Conservation (phyloP, 2,797 vertebrate genomes). For the Aulostomus chinensis region DNA sequence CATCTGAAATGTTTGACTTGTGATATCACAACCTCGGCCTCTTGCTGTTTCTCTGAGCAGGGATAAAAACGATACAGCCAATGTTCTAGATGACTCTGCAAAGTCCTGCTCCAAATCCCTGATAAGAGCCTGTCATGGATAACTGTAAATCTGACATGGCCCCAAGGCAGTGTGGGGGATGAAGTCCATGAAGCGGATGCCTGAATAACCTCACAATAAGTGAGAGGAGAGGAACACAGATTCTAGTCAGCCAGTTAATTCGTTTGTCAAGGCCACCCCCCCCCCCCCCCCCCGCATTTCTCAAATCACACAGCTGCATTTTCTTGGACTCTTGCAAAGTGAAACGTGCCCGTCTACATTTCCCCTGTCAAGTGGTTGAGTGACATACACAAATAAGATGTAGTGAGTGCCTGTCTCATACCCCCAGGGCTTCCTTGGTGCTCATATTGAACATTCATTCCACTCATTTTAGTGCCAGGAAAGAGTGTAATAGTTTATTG, state of each 20-base stretch:
- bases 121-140: conserved; percentile 71
- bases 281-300: conserved; percentile 49
- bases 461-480: conserved; percentile 36
- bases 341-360: conserved; percentile 55
- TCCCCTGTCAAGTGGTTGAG: conserved; percentile 57
- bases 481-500: conserved; percentile 57
- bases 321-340: conserved; percentile 55
- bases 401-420: conserved; percentile 53
- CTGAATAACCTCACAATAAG: conserved; percentile 62
- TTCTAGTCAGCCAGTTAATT: conserved; percentile 58
- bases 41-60: conserved; percentile 52
- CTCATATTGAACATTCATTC: conserved; percentile 46
- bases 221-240: conserved; percentile 43
- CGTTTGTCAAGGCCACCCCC: conserved; percentile 60
- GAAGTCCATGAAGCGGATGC: conserved; percentile 57
- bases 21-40: conserved; percentile 56
- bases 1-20: conserved; percentile 37
- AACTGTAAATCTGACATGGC: conserved; percentile 75
- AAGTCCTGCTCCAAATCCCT: conserved; percentile 68
- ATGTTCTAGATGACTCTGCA: conserved; percentile 75
- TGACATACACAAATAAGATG: conserved; percentile 64
- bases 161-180: conserved; percentile 70
- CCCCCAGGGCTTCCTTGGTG: conserved; percentile 15
- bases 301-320: conserved; percentile 54
- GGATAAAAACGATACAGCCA: conserved; percentile 56